Percentiles rank a stretch among this genome's conserved stretches.
phyloP scores from a whole-genome alignment of 2,113 vertebrate species.

The Corvus hawaiiensis region DNA sequence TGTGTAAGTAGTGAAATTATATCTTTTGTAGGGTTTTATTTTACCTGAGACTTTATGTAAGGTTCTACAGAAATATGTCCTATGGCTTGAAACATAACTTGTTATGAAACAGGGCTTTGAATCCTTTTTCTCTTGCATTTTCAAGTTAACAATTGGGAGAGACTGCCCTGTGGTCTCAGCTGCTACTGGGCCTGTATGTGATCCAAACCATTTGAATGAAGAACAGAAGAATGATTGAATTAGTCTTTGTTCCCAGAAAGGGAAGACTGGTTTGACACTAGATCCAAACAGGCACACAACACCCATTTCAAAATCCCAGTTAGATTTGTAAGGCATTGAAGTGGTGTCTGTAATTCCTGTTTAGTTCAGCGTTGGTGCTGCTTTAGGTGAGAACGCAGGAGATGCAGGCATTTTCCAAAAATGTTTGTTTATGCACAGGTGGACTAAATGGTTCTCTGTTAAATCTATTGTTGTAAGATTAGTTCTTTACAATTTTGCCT shows the following conservation, averaged over 20 bases:
- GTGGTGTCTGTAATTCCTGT: neutral
- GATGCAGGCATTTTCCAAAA: neutral
- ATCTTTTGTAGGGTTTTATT: neutral
- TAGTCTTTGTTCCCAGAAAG: neutral
- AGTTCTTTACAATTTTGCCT: neutral
- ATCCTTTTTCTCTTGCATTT: neutral
- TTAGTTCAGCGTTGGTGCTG: neutral
- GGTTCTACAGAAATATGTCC: neutral
- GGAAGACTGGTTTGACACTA: neutral
- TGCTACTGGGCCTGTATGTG: neutral
- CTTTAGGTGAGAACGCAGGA: neutral
- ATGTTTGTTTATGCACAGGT: rapidly evolving
- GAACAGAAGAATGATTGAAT: neutral
- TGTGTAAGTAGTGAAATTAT: neutral
- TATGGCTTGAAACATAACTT: neutral
- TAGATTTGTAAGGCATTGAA: neutral
- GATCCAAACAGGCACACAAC: neutral
- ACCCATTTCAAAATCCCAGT: neutral
- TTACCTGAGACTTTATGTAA: neutral
- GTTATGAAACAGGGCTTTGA: neutral
- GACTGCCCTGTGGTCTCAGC: neutral
- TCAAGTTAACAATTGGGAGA: neutral
- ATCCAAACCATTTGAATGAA: neutral
- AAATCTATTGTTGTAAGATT: neutral
- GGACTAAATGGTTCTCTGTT: neutral